phyloP scores from a whole-genome alignment of 2,113 vertebrate species.

The Paratilapia polleni region DNA sequence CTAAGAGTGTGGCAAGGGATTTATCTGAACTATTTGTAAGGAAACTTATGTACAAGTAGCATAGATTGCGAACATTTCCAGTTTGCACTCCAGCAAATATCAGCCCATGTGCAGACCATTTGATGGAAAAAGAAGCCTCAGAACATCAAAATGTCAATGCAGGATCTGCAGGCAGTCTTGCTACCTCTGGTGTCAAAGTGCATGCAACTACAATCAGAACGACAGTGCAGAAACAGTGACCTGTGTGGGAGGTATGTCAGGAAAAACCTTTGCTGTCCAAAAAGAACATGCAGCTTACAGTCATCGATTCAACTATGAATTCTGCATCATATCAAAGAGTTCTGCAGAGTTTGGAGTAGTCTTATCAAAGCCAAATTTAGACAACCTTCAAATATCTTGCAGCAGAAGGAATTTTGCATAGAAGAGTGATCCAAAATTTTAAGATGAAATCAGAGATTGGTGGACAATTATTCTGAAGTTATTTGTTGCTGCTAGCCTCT shows the following conservation, averaged over 20 bases:
- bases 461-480: neutral
- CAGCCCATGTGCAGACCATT: neutral
- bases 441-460: neutral
- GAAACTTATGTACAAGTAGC: neutral
- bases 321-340: neutral
- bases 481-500: no score
- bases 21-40: neutral
- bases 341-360: neutral
- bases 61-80: neutral
- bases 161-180: neutral
- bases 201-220: neutral
- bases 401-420: neutral
- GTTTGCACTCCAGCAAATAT: neutral
- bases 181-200: neutral
- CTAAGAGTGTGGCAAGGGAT: neutral
- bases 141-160: neutral
- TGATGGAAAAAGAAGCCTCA: neutral
- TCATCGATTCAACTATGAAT: neutral
- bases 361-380: neutral
- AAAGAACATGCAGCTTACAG: neutral
- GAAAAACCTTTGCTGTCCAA: neutral
- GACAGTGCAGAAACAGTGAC: neutral
- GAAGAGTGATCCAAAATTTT: neutral
- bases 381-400: neutral
- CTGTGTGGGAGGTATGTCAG: neutral